A percentile compares a stretch with the other conserved stretches of the same genome.
These are phyloP conservation scores for Diorhabda sublineata DNA, from an alignment of 1,140 invertebrate species.

Conservation along the genomic window DNA sequence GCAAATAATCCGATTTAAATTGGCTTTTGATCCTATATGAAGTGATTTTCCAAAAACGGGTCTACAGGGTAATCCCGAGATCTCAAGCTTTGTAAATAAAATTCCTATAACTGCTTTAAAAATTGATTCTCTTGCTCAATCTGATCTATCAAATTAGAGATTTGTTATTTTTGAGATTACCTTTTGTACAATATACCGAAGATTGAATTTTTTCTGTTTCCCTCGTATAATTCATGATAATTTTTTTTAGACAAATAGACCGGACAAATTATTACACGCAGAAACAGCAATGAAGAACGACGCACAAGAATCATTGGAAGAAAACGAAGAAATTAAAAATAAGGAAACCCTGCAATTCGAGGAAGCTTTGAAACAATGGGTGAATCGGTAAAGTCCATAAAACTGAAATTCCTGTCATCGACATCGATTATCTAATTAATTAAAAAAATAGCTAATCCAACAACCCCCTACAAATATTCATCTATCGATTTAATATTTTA, in stretches of 20 bases:
- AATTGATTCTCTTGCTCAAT: no score
- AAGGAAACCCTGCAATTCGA: conserved; percentile 59
- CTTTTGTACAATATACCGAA: no score
- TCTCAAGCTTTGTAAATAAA: no score
- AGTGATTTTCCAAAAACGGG: no score
- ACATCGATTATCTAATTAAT: background rate
- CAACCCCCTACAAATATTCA: background rate
- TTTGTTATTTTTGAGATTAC: no score
- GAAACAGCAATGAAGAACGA: conserved; percentile 24
- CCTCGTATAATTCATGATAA: no score
- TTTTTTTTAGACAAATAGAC: conserved; percentile 23
- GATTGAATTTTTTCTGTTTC: no score
- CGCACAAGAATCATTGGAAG: conserved; percentile 46
- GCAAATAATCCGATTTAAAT: no score
- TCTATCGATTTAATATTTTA: background rate
- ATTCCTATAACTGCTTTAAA: no score
- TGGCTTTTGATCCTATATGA: no score
- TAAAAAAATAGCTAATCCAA: background rate
- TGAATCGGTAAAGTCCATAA: conserved; percentile 57
- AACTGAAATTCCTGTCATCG: background rate
- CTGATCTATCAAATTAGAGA: no score
- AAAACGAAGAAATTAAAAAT: conserved; percentile 48
- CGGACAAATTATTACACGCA: conserved; percentile 23
- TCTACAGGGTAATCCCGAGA: no score
- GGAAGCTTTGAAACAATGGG: conserved; percentile 64